phyloP scores from a whole-genome alignment of 2,113 vertebrate species.

The Dolichotis patagonum region DNA sequence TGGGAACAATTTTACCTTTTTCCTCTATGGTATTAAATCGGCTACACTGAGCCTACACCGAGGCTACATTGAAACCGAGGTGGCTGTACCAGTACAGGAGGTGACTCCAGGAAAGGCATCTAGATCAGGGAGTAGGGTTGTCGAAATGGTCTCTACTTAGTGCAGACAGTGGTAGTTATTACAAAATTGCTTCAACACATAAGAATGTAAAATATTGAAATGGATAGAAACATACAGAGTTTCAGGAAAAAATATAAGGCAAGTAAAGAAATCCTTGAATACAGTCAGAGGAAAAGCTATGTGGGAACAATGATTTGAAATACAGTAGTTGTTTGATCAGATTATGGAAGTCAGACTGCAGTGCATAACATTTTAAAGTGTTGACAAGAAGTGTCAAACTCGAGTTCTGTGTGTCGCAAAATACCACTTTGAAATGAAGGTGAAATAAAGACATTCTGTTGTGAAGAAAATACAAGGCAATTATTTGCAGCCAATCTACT shows the following conservation, averaged over 20 bases:
- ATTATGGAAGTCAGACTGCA: background rate
- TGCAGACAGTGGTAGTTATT: background rate
- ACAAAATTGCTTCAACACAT: background rate
- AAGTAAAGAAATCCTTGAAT: background rate
- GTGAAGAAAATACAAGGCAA: background rate
- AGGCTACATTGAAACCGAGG: fast-evolving
- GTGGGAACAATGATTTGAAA: background rate
- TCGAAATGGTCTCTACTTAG: background rate
- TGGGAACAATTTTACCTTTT: background rate
- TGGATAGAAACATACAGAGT: background rate
- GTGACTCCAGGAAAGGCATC: background rate
- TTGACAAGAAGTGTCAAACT: background rate
- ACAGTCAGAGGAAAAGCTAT: background rate
- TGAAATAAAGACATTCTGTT: background rate
- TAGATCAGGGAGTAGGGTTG: too few species aligned
- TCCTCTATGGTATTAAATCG: background rate
- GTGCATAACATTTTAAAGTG: background rate
- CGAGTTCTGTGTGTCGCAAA: background rate
- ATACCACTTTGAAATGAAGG: background rate
- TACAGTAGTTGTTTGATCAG: background rate
- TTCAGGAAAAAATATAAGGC: background rate
- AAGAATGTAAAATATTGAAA: background rate
- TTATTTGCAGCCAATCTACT: background rate
- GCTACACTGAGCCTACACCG: too few species aligned
- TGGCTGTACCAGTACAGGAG: background rate